Base-by-base conservation (phyloP, 2,888 invertebrate species). In the Plagodis pulveraria region DNA sequence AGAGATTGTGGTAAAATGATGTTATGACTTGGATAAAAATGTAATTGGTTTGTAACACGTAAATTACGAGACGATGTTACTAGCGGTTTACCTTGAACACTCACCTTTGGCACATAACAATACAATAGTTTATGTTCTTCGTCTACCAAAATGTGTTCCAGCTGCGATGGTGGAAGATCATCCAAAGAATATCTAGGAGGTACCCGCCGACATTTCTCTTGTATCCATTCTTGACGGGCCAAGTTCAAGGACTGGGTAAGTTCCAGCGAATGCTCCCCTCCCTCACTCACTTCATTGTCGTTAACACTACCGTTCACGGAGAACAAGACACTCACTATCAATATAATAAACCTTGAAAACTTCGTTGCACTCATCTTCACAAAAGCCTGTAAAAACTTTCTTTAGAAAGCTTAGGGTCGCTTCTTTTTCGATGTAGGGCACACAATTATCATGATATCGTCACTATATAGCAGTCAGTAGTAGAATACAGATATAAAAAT, bases 71-170 rank as follows among this genome's bases (percentile, higher is more conserved):
- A 56, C 56, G 43, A 43, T 52, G 44, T 42, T 35, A 11, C 10
- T 38, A 12, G 58, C 34, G 6, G 70, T 67, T 67, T 51, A 55
- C 70, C 70, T 70, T 70, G 66, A 66, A 52, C 50, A 60, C 93
- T 93, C 93, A 97, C 97, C 95, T 98, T 98, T 60, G 98, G 98
- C 66, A 98, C 97, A 85, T 98, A 98, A 81, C 98, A 98, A 80
- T 98, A 98, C 10, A 98, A 91, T 11, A 98, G 92, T 81, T 96
- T 96, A 77, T 97, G 96, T 60, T 95, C 94, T 73, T 96, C 96
- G 81, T 98, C 97, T 22, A 98, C 95, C 64, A 98, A 91, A 82
- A 98, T 94, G 78, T 98, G 97, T 76, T 96, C 95, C 75, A 97
- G 93, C 70, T 95, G 94, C 57, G 91, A 92, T 10, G 93, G 89